Evolutionary conservation across 2,888 invertebrate genomes (phyloP), one percentile per base, ranked within the genome.

Genomic region (Tigriopus californicus): DNA sequence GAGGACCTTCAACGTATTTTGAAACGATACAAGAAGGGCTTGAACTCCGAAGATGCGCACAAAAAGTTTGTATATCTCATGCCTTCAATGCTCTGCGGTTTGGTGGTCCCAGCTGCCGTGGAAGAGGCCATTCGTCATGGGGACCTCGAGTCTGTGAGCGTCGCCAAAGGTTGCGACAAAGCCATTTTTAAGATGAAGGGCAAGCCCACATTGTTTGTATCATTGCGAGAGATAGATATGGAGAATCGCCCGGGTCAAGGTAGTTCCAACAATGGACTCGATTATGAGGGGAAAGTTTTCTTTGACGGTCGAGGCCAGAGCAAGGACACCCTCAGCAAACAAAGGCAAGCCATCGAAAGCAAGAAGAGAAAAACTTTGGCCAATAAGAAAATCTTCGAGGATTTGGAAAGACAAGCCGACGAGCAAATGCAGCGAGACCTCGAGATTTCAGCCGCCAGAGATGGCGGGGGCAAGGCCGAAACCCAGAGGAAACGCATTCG

Each of bases 121-220:
- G 85, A 85, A 69, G 79, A 80, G 12, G 84, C 85, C 3, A 81
- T 85, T 54, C 74, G 83, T 22, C 81, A 83, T 65, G 84, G 85
- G 58, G 83, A 84, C 65, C 80, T 85, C 41, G 76, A 79, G 61
- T 83, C 84, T 67, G 80, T 85, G 1, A 79, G 85, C 78, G 73
- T 85, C 18, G 83, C 83, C 3, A 80, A 83, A 66, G 80, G 82
- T 67, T 80, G 80, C 58, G 83, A 84, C 68, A 82, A 80, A 62
- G 79, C 84, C 63, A 71, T 84, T 20, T 76, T 85, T 15, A 80
- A 82, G 71, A 74, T 82, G 65, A 81, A 80, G 68, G 79, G 82
- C 66, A 83, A 82, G 18, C 80, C 80, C 61, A 82, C 80, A 71
- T 79, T 85, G n/a, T 81, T 83, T 0, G 76, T 85, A 67, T 82